Evolutionary conservation across 37 sponge, comb jelly and placozoan species (phyloP).

Genomic region (Halisarca cf. caerulea): DNA sequence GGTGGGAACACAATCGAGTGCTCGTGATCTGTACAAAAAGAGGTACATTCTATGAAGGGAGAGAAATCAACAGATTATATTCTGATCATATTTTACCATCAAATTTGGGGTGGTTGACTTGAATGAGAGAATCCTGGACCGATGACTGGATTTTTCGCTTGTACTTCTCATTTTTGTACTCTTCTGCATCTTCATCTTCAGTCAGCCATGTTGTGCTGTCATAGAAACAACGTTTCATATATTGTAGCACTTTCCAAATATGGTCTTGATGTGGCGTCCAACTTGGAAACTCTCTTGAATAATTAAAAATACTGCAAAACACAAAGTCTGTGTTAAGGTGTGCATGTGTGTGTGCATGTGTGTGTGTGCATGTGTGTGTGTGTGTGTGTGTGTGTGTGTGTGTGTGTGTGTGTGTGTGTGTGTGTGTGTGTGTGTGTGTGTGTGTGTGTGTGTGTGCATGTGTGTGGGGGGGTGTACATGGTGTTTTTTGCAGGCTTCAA

Average conservation of each 20-base stretch:
- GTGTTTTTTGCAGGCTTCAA: no score
- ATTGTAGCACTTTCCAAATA: conserved; percentile 45
- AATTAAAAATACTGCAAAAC: conserved; percentile 50
- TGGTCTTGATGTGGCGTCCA: conserved; percentile 64
- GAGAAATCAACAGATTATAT: not conserved
- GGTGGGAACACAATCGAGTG: conserved; percentile 1
- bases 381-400: no score
- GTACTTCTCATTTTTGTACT: not conserved
- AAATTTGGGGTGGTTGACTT: not conserved
- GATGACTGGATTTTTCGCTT: not conserved
- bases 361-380: no score
- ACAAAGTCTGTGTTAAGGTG: no score
- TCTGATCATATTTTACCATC: not conserved
- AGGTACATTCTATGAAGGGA: not conserved
- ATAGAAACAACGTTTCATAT: conserved; percentile 14
- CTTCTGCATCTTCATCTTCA: conserved; percentile 2
- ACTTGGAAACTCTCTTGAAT: conserved; percentile 52
- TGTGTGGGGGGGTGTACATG: no score
- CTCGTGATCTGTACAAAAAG: not conserved
- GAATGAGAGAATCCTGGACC: not conserved
- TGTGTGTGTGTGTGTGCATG: no score
- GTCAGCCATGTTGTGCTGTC: conserved; percentile 10
- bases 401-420: no score
- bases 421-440: no score
- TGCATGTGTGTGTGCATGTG: no score